Evolutionary conservation across 2,797 vertebrate genomes (phyloP).

Genomic region (Sciurus vulgaris): DNA sequence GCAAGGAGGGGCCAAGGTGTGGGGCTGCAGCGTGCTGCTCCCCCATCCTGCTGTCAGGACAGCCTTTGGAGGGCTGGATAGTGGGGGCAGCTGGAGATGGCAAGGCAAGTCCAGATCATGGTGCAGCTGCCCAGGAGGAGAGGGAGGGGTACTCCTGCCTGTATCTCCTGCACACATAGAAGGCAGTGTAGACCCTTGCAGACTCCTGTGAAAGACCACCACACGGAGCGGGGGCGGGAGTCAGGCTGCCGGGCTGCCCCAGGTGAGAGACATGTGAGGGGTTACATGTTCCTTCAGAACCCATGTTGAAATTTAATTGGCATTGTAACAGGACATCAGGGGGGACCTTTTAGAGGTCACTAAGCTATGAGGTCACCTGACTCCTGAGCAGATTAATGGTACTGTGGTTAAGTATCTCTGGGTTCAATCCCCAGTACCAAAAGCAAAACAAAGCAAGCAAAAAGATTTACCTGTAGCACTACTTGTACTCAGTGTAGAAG

Average conservation of each 20-base stretch:
- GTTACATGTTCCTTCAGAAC: not conserved
- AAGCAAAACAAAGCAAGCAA: no score
- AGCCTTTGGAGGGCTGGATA: not conserved
- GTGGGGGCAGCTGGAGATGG: not conserved
- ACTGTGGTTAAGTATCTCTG: not conserved
- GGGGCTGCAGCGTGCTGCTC: no score
- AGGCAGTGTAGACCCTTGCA: not conserved
- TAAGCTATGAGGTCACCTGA: not conserved
- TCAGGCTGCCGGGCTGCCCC: rapidly evolving
- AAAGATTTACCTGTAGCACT: not conserved
- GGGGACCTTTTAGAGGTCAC: not conserved
- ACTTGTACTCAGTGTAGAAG: not conserved
- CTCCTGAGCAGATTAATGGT: not conserved
- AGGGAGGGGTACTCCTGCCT: not conserved
- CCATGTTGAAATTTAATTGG: not conserved
- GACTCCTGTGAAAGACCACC: not conserved
- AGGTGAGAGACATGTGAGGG: not conserved
- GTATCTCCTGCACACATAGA: not conserved
- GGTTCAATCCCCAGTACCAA: no score
- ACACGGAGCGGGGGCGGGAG: rapidly evolving
- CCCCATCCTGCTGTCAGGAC: not conserved
- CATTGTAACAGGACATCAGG: not conserved
- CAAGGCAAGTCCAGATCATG: not conserved
- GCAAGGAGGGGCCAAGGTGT: no score
- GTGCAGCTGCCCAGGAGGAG: not conserved